These are phyloP conservation scores for Dichetophora obliterata DNA, from an alignment of 2,888 invertebrate species.

Conservation along the genomic window DNA sequence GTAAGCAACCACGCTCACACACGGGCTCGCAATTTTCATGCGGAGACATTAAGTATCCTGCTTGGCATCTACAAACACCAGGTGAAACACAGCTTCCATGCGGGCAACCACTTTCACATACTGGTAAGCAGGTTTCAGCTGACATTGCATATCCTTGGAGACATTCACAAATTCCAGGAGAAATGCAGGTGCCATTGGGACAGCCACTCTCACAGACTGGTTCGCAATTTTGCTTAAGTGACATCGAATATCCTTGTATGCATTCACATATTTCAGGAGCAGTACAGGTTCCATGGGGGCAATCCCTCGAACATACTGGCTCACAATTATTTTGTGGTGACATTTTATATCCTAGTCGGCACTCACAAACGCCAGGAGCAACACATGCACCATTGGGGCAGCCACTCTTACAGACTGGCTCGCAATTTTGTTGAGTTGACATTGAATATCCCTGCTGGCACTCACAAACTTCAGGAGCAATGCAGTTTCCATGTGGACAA, in stretches of 20 bases:
- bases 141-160: conserved; percentile 4
- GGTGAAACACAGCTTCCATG: conserved; percentile 59
- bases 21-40: conserved; percentile 15
- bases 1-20: conserved; percentile 38
- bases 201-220: conserved; percentile 59
- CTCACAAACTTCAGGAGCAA: conserved; percentile 77
- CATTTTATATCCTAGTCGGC: conserved; percentile 54
- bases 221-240: too few species aligned
- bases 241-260: too few species aligned
- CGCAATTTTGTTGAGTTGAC: conserved; percentile 41
- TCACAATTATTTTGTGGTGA: conserved; percentile 31
- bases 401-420: conserved; percentile 43
- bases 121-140: conserved; percentile 41
- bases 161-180: conserved; percentile 58
- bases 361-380: conserved; percentile 58
- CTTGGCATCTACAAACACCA: conserved; percentile 53
- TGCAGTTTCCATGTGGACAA: conserved; percentile 74
- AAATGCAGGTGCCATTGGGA: conserved; percentile 60
- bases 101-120: conserved; percentile 46
- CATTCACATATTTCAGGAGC: conserved; percentile 47
- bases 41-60: conserved; percentile 21
- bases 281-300: conserved; percentile 44
- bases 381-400: conserved; percentile 60
- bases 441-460: conserved; percentile 75
- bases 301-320: conserved; percentile 42